Percentiles rank a stretch among this genome's conserved stretches.
Conservation (phyloP, 2,888 invertebrate genomes). For the Petrolisthes cinctipes region DNA sequence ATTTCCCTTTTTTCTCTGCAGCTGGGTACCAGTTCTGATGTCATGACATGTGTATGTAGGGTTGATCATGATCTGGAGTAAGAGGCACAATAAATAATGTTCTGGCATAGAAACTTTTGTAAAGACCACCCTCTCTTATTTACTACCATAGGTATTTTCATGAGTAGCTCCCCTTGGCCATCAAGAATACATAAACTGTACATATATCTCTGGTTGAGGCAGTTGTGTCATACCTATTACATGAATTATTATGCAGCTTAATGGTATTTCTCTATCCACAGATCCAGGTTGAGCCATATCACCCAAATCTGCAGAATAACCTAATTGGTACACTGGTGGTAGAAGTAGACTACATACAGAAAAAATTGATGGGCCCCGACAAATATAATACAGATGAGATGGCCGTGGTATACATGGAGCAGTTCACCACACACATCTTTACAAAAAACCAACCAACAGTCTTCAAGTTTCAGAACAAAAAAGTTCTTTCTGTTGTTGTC, state of each 20-base stretch:
- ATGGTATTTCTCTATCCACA: slow-evolving; percentile 7
- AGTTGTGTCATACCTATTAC: neutral
- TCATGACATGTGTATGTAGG: too few relatives aligned
- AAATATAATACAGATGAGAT: slow-evolving; percentile 96
- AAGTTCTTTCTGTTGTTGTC: slow-evolving; percentile 83
- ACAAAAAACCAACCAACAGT: slow-evolving; percentile 91
- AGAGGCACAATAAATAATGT: too few relatives aligned
- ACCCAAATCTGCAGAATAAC: slow-evolving; percentile 69
- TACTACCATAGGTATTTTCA: too few relatives aligned
- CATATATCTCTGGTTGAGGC: too few relatives aligned
- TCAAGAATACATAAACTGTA: too few relatives aligned
- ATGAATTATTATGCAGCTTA: neutral
- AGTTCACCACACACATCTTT: slow-evolving; percentile 90
- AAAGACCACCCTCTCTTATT: too few relatives aligned
- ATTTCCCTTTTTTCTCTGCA: too few relatives aligned
- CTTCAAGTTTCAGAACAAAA: slow-evolving; percentile 91
- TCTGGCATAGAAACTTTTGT: too few relatives aligned
- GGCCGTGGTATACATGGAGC: slow-evolving; percentile 81
- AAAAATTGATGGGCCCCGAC: slow-evolving; percentile 90
- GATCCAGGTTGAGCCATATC: slow-evolving; percentile 47
- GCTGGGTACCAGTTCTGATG: too few relatives aligned
- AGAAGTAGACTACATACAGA: slow-evolving; percentile 93
- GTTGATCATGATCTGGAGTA: too few relatives aligned
- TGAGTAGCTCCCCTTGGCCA: too few relatives aligned
- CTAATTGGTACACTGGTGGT: slow-evolving; percentile 86